Conservation (phyloP, 1,140 invertebrate genomes). For the Fopius arisanus region DNA sequence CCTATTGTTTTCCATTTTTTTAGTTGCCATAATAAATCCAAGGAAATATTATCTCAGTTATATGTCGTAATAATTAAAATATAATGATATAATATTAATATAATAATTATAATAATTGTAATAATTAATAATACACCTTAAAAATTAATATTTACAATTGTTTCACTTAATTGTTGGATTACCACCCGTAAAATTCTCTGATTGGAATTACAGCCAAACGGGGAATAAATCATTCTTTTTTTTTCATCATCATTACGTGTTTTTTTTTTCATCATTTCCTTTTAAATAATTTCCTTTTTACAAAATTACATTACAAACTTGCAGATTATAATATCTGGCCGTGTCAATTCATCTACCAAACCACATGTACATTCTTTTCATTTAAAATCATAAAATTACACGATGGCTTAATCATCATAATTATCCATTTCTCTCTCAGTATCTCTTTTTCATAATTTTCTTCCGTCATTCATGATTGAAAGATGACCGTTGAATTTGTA, state of each 20-base stretch:
- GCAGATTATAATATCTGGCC: slow-evolving; percentile 58
- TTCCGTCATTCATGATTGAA: slow-evolving; percentile 42
- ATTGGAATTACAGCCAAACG: slow-evolving; percentile 23
- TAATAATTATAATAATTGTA: slow-evolving; percentile 30
- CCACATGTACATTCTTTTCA: slow-evolving; percentile 36
- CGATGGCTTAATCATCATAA: slow-evolving; percentile 31
- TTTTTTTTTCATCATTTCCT: slow-evolving; percentile 44
- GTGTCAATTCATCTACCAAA: slow-evolving; percentile 40
- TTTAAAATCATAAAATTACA: slow-evolving; percentile 32
- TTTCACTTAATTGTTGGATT: slow-evolving; percentile 10
- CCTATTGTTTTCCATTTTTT: slow-evolving; percentile 6
- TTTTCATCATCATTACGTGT: slow-evolving; percentile 51
- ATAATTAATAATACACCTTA: slow-evolving; percentile 33
- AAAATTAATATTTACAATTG: slow-evolving; percentile 34
- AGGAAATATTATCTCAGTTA: slow-evolving; percentile 9
- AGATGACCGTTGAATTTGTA: neutral
- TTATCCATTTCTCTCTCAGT: slow-evolving; percentile 22
- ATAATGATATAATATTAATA: slow-evolving; percentile 21
- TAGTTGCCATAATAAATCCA: slow-evolving; percentile 27
- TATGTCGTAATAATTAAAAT: slow-evolving; percentile 13
- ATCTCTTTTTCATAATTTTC: slow-evolving; percentile 25
- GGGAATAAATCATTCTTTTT: slow-evolving; percentile 31
- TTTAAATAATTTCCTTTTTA: slow-evolving; percentile 61
- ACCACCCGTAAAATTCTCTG: slow-evolving; percentile 18
- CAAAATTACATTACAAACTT: slow-evolving; percentile 65